phyloP scores from a whole-genome alignment of 2,888 invertebrate genomes.

The Trachelus stipa region DNA sequence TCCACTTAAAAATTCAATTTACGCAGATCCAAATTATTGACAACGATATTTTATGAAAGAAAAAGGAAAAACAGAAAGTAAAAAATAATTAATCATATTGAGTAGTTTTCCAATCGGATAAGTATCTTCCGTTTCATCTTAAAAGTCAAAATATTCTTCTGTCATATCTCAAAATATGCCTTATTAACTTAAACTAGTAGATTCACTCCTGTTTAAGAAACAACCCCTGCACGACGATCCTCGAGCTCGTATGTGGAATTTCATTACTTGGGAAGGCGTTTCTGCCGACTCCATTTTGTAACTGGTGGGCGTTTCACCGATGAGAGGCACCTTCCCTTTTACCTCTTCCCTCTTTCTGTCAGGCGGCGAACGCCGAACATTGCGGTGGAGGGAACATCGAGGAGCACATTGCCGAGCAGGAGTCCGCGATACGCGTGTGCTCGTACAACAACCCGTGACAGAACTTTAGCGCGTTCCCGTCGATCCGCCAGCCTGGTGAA shows the following conservation, averaged over 20 bases:
- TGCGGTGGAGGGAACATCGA: conserved; percentile 46
- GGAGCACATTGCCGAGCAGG: conserved; percentile 56
- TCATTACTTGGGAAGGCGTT: conserved; percentile 32
- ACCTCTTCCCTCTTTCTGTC: conserved; percentile 29
- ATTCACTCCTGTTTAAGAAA: background rate
- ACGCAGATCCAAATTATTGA: background rate
- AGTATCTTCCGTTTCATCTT: background rate
- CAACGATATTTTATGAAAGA: background rate
- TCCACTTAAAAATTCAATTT: background rate
- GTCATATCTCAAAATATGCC: background rate
- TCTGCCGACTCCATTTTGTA: conserved; percentile 55
- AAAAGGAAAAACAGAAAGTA: background rate
- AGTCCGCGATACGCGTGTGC: conserved; percentile 60
- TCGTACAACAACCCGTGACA: conserved; percentile 6
- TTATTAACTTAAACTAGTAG: background rate
- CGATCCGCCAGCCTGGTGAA: background rate
- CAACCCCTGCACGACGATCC: background rate
- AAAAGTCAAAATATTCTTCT: background rate
- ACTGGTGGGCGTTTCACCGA: conserved; percentile 42
- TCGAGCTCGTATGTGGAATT: background rate
- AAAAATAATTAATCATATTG: no score
- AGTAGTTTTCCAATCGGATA: background rate
- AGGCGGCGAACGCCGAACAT: background rate
- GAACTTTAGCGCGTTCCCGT: background rate
- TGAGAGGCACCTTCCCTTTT: conserved; percentile 42